Conservation (phyloP, 2,888 invertebrate genomes). For the Allygus modestus region DNA sequence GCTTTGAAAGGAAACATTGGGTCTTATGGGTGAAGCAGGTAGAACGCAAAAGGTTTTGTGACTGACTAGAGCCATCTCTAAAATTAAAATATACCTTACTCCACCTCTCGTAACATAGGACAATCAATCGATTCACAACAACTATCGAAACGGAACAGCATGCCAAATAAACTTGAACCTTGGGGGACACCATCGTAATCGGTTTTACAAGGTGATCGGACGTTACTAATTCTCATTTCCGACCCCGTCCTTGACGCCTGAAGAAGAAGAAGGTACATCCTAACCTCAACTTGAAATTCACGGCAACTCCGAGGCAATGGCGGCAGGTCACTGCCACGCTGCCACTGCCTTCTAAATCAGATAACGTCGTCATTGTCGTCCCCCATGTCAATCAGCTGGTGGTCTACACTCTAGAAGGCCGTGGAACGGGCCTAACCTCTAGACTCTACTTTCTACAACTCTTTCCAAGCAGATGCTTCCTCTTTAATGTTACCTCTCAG, state of each 20-base stretch:
- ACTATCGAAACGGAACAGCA: conserved; percentile 6
- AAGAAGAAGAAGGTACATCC: conserved; percentile 38
- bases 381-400: conserved; percentile 30
- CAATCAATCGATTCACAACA: neutral
- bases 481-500: neutral
- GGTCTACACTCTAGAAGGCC: conserved; percentile 23
- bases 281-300: conserved; percentile 37
- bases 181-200: conserved; percentile 28
- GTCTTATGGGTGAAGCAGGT: too few relatives aligned
- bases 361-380: conserved; percentile 29
- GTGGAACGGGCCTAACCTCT: conserved; percentile 2
- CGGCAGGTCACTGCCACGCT: conserved; percentile 11
- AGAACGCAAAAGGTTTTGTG: too few relatives aligned
- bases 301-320: conserved; percentile 3
- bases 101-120: too few relatives aligned
- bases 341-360: conserved; percentile 32
- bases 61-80: too few relatives aligned
- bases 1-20: too few relatives aligned
- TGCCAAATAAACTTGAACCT: neutral
- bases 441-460: neutral
- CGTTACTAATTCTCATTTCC: conserved; percentile 37
- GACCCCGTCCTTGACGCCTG: neutral
- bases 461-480: neutral
- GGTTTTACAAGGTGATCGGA: conserved; percentile 19
- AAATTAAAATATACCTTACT: too few relatives aligned